A percentile compares a stretch with the other conserved stretches of the same genome.
Evolutionary conservation across 2,113 vertebrate species (phyloP).

Genomic region (Danionella cerebrum): DNA sequence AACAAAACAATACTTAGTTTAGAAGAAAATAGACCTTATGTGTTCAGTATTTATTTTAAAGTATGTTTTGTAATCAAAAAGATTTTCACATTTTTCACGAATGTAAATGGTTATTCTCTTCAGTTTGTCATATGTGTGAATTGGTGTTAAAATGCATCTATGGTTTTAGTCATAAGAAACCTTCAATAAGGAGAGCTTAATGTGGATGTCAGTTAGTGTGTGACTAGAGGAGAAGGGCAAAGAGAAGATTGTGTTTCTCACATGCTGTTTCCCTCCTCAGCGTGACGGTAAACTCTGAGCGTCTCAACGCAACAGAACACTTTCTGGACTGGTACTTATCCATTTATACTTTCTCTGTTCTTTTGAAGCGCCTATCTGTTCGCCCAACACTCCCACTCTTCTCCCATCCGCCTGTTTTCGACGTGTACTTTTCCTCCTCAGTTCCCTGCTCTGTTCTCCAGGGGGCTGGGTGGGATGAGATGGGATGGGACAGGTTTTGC

Average conservation of each 20-base stretch:
- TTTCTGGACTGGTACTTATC: constrained; percentile 77
- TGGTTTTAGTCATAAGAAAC: too few relatives aligned
- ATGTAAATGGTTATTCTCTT: too few relatives aligned
- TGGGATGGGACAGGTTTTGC: too few relatives aligned
- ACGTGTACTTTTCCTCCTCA: constrained; percentile 33
- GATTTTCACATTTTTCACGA: too few relatives aligned
- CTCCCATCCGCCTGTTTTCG: neutral
- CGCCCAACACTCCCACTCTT: constrained; percentile 46
- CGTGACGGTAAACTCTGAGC: constrained; percentile 72
- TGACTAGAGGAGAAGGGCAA: constrained; percentile 22
- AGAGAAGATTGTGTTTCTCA: constrained; percentile 59
- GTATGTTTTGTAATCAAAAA: too few relatives aligned
- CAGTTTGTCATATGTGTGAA: too few relatives aligned
- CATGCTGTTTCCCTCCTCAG: constrained; percentile 74
- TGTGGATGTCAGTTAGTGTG: constrained; percentile 2
- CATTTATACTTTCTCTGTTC: constrained; percentile 59
- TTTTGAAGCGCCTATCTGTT: constrained; percentile 51
- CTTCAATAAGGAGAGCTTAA: neutral
- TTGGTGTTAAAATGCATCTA: too few relatives aligned
- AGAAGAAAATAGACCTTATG: too few relatives aligned
- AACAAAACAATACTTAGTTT: too few relatives aligned
- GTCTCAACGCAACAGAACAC: constrained; percentile 66
- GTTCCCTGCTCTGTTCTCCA: constrained; percentile 19
- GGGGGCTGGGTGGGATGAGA: constrained; percentile 10
- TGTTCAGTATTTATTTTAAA: too few relatives aligned